Evolutionary conservation across 2,113 vertebrate genomes (phyloP).

Genomic region (Noctilio leporinus): DNA sequence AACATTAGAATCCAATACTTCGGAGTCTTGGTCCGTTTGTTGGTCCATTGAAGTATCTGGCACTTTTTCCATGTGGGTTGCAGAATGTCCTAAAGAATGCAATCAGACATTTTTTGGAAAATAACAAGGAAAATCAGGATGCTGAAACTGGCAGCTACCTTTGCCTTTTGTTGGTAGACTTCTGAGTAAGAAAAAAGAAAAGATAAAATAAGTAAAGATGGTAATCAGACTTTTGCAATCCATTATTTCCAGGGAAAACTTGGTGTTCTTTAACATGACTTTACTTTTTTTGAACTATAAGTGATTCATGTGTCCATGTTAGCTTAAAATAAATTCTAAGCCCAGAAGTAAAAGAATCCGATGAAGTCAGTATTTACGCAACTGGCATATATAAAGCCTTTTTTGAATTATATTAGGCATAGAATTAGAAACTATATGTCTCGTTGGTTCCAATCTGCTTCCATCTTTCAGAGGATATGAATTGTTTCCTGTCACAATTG

Average conservation of each 20-base stretch:
- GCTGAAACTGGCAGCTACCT: neutral
- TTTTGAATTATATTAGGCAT: neutral
- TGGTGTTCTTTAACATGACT: neutral
- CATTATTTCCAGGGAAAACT: neutral
- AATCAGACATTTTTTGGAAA: neutral
- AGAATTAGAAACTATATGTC: neutral
- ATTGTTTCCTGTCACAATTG: slow-evolving; percentile 41
- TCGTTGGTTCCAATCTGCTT: neutral
- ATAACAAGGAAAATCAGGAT: neutral
- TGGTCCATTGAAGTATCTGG: neutral
- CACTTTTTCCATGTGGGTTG: neutral
- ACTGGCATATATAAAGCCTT: neutral
- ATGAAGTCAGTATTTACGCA: neutral
- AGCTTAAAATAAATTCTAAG: neutral
- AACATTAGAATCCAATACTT: neutral
- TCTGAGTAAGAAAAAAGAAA: neutral
- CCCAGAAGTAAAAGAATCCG: neutral
- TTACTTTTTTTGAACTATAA: neutral
- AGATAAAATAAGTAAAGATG: slow-evolving; percentile 19
- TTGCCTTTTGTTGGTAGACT: neutral
- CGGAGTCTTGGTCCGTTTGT: neutral
- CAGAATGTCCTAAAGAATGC: neutral
- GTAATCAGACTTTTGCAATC: neutral
- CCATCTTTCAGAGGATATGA: slow-evolving; percentile 37
- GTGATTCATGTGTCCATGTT: neutral